A percentile compares a stretch with the other conserved stretches of the same genome.
phyloP scores from a whole-genome alignment of 2,113 vertebrate species.

The Thermophis baileyi region DNA sequence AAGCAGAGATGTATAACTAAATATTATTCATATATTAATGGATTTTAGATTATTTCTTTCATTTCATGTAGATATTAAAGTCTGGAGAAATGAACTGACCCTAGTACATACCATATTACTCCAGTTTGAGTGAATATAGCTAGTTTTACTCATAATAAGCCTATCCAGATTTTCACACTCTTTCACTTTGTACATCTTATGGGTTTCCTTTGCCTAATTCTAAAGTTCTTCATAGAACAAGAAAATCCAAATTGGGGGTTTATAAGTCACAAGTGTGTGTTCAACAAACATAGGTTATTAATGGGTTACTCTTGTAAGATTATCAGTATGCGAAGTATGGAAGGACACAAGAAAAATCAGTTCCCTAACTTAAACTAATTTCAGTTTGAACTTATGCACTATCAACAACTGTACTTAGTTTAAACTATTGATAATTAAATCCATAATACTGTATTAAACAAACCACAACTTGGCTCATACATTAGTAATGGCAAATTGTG shows the following conservation, averaged over 20 bases:
- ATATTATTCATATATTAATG: not conserved
- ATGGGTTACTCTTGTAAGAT: not conserved
- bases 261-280: not conserved
- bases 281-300: not conserved
- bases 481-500: not conserved
- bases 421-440: not conserved
- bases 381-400: not conserved
- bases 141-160: not conserved
- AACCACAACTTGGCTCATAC: not conserved
- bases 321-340: not conserved
- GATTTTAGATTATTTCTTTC: not conserved
- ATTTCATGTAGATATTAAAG: not conserved
- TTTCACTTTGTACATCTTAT: not conserved
- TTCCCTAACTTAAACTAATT: not conserved
- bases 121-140: not conserved
- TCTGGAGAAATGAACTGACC: not conserved
- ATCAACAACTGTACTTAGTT: not conserved
- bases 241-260: not conserved
- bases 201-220: not conserved
- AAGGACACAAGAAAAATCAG: not conserved
- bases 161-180: not conserved
- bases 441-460: not conserved
- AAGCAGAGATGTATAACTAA: not conserved
- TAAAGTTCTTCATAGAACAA: not conserved
- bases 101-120: not conserved